Percentiles rank a stretch among this genome's conserved stretches.
phyloP scores from a whole-genome alignment of 2,888 invertebrate genomes.

The Rhimphoctona megacephalus region DNA sequence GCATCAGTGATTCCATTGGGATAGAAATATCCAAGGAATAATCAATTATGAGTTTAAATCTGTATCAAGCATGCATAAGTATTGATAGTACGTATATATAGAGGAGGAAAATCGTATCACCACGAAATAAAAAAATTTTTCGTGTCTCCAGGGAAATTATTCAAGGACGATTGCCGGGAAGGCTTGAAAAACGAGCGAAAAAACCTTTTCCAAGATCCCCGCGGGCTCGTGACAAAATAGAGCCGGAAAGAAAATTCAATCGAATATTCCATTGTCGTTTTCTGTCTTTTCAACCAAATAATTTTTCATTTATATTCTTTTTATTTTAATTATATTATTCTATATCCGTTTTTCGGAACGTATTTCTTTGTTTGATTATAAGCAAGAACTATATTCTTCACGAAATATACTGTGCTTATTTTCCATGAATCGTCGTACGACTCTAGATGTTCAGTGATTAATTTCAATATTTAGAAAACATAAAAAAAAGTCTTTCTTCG shows the following conservation, averaged over 20 bases:
- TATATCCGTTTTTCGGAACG: not conserved
- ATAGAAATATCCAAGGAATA: constrained; percentile 3
- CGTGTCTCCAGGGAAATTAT: constrained; percentile 44
- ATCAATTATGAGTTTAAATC: constrained; percentile 25
- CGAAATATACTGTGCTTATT: not conserved
- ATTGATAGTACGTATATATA: not conserved
- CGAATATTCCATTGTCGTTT: not conserved
- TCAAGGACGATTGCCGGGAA: constrained; percentile 33
- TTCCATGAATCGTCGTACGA: not conserved
- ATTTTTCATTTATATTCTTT: not conserved
- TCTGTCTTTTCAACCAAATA: constrained; percentile 1
- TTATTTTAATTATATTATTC: not conserved
- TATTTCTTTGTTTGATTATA: not conserved
- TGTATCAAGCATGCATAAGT: not conserved
- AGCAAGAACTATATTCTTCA: not conserved
- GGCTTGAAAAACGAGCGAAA: not conserved
- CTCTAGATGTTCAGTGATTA: not conserved
- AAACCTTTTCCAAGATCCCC: constrained; percentile 3
- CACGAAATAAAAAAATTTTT: constrained; percentile 12
- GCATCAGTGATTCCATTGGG: constrained; percentile 50
- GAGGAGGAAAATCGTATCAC: not conserved
- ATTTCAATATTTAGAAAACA: constrained; percentile 13
- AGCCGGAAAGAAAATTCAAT: constrained; percentile 26
- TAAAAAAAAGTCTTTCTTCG: constrained; percentile 48
- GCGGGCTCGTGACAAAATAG: constrained; percentile 30